Conservation (phyloP, 2,888 invertebrate genomes). For the Drosophila cognata region DNA sequence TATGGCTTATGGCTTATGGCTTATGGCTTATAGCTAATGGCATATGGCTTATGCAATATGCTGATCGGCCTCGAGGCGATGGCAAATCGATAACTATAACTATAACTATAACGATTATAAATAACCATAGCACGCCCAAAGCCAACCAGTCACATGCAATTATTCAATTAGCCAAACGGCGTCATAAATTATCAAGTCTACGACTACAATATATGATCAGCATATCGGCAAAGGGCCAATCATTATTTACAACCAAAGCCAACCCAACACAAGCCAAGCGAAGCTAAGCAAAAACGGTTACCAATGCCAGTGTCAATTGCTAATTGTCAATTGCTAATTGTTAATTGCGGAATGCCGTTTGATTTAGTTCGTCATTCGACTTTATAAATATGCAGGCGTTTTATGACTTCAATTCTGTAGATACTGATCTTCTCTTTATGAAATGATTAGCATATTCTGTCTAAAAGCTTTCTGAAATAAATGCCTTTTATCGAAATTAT, state of each 20-base stretch:
- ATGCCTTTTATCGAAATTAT: not conserved
- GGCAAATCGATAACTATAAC: constrained; percentile 44
- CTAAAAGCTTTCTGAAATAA: not conserved
- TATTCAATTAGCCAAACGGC: constrained; percentile 81
- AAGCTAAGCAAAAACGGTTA: constrained; percentile 11
- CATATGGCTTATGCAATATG: constrained; percentile 62
- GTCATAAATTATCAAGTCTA: constrained; percentile 76
- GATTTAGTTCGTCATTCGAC: constrained; percentile 52
- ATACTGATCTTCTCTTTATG: not conserved
- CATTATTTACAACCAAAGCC: constrained; percentile 13
- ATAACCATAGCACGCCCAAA: constrained; percentile 57
- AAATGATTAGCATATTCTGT: not conserved
- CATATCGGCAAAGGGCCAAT: constrained; percentile 32
- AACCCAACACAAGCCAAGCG: constrained; percentile 20
- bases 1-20: constrained; percentile 36
- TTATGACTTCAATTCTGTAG: constrained; percentile 17
- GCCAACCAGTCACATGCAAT: constrained; percentile 70
- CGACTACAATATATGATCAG: constrained; percentile 29
- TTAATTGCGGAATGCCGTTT: constrained; percentile 65
- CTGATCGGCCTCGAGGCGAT: constrained; percentile 32
- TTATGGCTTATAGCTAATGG: constrained; percentile 42
- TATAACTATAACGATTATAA: constrained; percentile 36
- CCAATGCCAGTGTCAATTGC: constrained; percentile 58
- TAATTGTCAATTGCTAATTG: constrained; percentile 44
- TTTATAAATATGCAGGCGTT: constrained; percentile 60